Evolutionary conservation across 2,888 invertebrate species (phyloP).

Genomic region (Drosophila bunnanda): DNA sequence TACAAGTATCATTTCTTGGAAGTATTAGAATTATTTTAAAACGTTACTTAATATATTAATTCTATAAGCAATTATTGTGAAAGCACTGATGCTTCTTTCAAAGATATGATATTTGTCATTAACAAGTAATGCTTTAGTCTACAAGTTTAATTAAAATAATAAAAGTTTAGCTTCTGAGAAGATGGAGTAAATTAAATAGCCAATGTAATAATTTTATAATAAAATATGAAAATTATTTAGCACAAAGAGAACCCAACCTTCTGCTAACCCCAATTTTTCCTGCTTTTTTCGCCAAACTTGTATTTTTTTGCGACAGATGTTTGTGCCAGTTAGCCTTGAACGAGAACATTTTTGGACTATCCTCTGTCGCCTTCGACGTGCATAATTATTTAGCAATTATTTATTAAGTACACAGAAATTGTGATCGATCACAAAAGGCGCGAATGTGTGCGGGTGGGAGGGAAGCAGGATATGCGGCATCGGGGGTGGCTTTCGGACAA

Average conservation of each 20-base stretch:
- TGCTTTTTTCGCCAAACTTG: conserved; percentile 20
- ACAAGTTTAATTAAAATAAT: neutral
- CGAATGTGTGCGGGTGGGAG: neutral
- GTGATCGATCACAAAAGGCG: conserved; percentile 72
- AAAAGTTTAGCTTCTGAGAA: neutral
- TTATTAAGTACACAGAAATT: conserved; percentile 78
- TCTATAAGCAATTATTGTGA: neutral
- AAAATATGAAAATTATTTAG: neutral
- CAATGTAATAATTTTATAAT: too few species aligned
- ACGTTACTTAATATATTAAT: too few species aligned
- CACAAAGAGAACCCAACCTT: conserved; percentile 18
- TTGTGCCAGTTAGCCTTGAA: conserved; percentile 52
- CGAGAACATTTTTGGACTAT: conserved; percentile 62
- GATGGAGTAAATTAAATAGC: neutral
- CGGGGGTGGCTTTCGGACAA: conserved; percentile 49
- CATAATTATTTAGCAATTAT: conserved; percentile 81
- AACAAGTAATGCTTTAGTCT: neutral
- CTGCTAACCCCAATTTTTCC: conserved; percentile 5
- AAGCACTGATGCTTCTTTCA: neutral
- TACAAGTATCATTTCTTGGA: too few species aligned
- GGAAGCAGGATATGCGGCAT: conserved; percentile 1
- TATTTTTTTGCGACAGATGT: conserved; percentile 79
- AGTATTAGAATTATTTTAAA: too few species aligned
- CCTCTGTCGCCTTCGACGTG: conserved; percentile 54
- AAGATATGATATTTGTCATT: neutral